These are phyloP conservation scores for Chionoecetes opilio DNA, from an alignment of 1,140 invertebrate species.

Conservation along the genomic window DNA sequence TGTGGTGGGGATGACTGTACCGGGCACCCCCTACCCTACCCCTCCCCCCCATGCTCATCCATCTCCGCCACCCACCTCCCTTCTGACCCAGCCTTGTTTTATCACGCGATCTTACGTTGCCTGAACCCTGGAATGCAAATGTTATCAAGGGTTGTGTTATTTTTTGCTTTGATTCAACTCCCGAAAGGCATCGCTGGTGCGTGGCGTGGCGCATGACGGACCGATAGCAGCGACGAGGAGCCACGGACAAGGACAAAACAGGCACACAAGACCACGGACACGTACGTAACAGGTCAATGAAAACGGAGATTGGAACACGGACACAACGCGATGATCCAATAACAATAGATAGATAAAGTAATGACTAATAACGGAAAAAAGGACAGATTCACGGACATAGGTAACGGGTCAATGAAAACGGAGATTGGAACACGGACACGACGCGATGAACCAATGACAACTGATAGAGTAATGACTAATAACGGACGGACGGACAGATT, in stretches of 20 bases:
- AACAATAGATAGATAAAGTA: too few relatives aligned
- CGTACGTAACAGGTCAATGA: too few relatives aligned
- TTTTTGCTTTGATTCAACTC: not conserved
- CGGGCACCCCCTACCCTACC: not conserved
- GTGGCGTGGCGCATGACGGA: too few relatives aligned
- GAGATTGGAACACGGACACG: too few relatives aligned
- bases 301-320: too few relatives aligned
- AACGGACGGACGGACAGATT: not conserved
- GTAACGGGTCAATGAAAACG: too few relatives aligned
- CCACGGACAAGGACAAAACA: not conserved
- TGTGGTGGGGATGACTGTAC: conserved; percentile 24
- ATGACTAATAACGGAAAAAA: too few relatives aligned
- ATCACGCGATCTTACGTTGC: conserved; percentile 14
- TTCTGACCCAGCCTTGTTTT: not conserved
- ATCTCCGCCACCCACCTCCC: not conserved
- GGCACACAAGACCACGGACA: too few relatives aligned
- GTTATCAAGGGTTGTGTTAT: not conserved
- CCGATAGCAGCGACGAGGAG: not conserved
- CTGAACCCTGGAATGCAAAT: conserved; percentile 7
- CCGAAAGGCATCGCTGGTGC: not conserved
- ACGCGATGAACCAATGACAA: too few relatives aligned
- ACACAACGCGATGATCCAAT: too few relatives aligned
- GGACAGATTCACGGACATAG: not conserved
- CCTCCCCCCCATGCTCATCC: not conserved
- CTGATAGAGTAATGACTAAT: too few relatives aligned